Evolutionary conservation across 1,140 invertebrate species (phyloP).

Genomic region (Danaus melanippus): DNA sequence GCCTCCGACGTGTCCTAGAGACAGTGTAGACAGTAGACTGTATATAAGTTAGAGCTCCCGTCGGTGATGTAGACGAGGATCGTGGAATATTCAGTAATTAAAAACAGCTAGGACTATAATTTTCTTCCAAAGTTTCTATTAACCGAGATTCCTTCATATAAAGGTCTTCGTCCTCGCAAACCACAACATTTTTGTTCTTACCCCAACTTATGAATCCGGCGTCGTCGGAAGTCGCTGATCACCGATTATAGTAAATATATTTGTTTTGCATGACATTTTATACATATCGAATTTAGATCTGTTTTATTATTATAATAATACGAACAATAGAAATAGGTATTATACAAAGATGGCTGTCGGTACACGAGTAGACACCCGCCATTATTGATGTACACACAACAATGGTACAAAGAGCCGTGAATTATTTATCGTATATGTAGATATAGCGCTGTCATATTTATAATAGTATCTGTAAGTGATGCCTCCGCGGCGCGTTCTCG

Average conservation of each 20-base stretch:
- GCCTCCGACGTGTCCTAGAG: slow-evolving; percentile 43
- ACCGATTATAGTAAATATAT: slow-evolving; percentile 6
- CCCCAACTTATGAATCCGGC: too few relatives aligned
- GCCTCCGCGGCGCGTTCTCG: not conserved
- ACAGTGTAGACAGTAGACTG: slow-evolving; percentile 15
- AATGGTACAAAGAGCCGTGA: slow-evolving; percentile 56
- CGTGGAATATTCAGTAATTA: too few relatives aligned
- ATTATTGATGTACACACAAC: slow-evolving; percentile 5
- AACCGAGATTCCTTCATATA: too few relatives aligned
- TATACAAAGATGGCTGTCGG: too few relatives aligned
- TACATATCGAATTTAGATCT: slow-evolving; percentile 35
- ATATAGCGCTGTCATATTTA: slow-evolving; percentile 25
- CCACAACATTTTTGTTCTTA: too few relatives aligned
- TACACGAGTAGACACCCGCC: too few relatives aligned
- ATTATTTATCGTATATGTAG: slow-evolving; percentile 39
- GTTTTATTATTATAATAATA: slow-evolving; percentile 12
- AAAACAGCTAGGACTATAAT: too few relatives aligned
- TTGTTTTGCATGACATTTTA: slow-evolving; percentile 30
- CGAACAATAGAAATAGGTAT: not conserved
- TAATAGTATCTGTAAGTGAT: slow-evolving; percentile 5
- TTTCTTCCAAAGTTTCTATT: too few relatives aligned
- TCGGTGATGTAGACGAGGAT: too few relatives aligned
- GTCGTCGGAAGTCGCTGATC: too few relatives aligned
- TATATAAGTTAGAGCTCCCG: slow-evolving; percentile 4
- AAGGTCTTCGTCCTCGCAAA: too few relatives aligned